Conservation (phyloP, 2,888 invertebrate species). For the Drosophila suboccidentalis region DNA sequence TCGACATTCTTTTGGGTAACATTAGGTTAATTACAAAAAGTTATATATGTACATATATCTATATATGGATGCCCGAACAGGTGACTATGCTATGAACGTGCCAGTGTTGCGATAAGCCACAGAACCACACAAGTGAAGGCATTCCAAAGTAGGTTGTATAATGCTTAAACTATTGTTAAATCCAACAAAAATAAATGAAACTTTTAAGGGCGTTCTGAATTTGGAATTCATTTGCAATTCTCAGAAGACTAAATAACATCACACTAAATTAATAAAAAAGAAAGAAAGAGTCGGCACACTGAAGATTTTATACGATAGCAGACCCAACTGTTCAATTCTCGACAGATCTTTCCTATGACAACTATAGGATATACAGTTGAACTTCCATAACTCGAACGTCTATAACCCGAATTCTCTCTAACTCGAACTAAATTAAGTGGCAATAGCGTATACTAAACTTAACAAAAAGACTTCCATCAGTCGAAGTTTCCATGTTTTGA, state of each 20-base stretch:
- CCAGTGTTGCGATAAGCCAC: constrained; percentile 3
- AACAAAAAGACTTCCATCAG: too few species aligned
- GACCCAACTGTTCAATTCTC: neutral
- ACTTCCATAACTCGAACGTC: too few species aligned
- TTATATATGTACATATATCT: neutral
- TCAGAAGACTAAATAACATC: neutral
- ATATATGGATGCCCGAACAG: constrained; percentile 4
- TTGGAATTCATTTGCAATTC: neutral
- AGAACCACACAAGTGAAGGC: neutral
- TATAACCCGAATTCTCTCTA: too few species aligned
- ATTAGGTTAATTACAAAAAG: constrained; percentile 12
- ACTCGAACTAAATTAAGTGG: too few species aligned
- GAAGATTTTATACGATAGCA: neutral
- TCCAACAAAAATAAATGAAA: neutral
- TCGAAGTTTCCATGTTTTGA: too few species aligned
- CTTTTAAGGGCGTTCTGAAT: neutral
- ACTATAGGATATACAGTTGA: too few species aligned
- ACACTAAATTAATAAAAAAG: too few species aligned
- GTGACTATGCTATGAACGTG: constrained; percentile 1
- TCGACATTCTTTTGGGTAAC: neutral
- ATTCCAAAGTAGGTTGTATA: constrained; percentile 1
- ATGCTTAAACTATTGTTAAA: neutral
- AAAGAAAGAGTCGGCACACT: neutral
- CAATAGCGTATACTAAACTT: too few species aligned
- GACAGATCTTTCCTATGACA: too few species aligned